Conservation (phyloP, 1,140 invertebrate species). For the Carposina sasakii region DNA sequence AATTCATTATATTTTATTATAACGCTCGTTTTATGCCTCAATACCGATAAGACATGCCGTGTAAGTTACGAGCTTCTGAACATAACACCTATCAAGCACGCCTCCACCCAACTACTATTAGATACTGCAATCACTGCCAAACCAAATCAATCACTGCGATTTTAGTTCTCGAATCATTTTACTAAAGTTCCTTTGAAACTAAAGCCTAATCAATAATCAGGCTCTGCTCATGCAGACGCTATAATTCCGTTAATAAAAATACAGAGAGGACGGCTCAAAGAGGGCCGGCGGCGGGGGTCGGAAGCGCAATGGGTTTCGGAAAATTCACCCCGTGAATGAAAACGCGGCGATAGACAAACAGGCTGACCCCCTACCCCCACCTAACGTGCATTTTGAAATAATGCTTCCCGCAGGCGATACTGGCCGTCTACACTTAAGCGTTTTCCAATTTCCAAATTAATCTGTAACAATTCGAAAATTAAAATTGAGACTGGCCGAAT, state of each 20-base stretch:
- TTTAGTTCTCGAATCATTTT: too few species aligned
- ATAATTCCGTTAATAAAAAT: conserved; percentile 71
- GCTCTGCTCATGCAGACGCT: conserved; percentile 59
- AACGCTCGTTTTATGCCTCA: conserved; percentile 25
- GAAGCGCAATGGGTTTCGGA: conserved; percentile 64
- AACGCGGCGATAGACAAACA: conserved; percentile 70
- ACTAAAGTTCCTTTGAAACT: too few species aligned
- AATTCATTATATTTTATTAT: too few species aligned
- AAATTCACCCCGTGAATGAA: conserved; percentile 69
- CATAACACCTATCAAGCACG: conserved; percentile 27
- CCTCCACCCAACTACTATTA: conserved; percentile 26
- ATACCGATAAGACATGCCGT: conserved; percentile 54
- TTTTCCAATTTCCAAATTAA: conserved; percentile 23
- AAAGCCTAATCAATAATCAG: conserved; percentile 64
- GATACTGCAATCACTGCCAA: too few species aligned
- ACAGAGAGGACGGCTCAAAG: conserved; percentile 48
- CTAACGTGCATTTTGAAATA: conserved; percentile 67
- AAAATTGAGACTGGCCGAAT: too few species aligned
- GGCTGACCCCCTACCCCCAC: conserved; percentile 49
- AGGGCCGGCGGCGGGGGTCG: conserved; percentile 41
- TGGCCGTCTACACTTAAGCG: conserved; percentile 14
- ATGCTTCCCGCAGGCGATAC: conserved; percentile 50
- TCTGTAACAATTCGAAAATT: too few species aligned
- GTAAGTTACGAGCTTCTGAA: conserved; percentile 52
- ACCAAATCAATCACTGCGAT: conserved; percentile 8